These are phyloP conservation scores for Chrysocyon brachyurus DNA, from an alignment of 2,797 vertebrate species.

Conservation along the genomic window DNA sequence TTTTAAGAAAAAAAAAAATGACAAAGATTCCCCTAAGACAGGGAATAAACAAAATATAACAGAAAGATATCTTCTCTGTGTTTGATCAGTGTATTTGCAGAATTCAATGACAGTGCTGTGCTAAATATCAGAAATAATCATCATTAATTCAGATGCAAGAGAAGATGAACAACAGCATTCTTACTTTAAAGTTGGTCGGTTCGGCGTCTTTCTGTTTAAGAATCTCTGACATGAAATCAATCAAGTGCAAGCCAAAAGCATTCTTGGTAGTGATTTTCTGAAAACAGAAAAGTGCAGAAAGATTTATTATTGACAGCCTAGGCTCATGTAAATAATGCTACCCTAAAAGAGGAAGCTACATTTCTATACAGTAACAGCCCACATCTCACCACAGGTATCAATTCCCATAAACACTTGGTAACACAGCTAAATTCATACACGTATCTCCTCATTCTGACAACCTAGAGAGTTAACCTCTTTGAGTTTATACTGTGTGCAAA, in stretches of 20 bases:
- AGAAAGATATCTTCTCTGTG: background rate
- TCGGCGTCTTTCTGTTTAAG: constrained; percentile 95
- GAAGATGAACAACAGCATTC: background rate
- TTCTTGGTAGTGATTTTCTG: constrained; percentile 99
- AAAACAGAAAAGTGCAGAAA: constrained; percentile 73
- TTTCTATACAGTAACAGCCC: background rate
- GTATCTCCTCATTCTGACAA: background rate
- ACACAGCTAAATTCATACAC: background rate
- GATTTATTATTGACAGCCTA: constrained; percentile 47
- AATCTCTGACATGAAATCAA: constrained; percentile 97
- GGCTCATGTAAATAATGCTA: background rate
- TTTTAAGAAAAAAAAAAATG: constrained; percentile 54
- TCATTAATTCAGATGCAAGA: background rate
- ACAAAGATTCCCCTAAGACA: background rate
- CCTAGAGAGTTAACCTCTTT: background rate
- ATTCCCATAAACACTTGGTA: background rate
- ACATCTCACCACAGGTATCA: background rate
- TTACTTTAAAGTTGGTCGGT: constrained; percentile 96
- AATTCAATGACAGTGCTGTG: background rate
- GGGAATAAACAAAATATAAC: constrained; percentile 26
- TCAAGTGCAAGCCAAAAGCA: constrained; percentile 96
- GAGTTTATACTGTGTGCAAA: background rate
- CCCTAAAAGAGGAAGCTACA: background rate
- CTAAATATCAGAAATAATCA: background rate
- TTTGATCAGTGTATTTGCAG: background rate